phyloP scores from a whole-genome alignment of 2,113 vertebrate genomes.

The Lamprologus tigripictilis region DNA sequence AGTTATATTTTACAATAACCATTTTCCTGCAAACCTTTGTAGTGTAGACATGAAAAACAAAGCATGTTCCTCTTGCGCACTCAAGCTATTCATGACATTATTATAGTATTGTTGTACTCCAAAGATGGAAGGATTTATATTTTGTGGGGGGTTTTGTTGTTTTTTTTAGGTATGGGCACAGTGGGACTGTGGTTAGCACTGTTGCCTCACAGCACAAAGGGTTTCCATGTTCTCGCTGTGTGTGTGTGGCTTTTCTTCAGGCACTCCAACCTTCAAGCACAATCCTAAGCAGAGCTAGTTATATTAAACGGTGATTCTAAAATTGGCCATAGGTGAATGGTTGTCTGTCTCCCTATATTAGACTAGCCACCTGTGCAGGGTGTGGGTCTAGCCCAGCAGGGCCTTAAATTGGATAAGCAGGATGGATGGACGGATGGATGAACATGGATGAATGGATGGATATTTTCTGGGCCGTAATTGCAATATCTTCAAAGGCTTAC shows the following conservation, averaged over 20 bases:
- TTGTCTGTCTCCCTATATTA: not conserved
- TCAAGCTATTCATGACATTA: not conserved
- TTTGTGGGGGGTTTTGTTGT: accelerated
- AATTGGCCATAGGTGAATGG: not conserved
- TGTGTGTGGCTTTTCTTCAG: not conserved
- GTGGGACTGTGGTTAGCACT: not conserved
- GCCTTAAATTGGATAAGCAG: not conserved
- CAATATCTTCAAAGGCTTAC: not conserved
- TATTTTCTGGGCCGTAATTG: not conserved
- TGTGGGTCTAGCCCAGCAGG: not conserved
- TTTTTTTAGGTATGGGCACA: not conserved
- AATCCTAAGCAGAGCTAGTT: not conserved
- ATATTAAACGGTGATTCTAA: not conserved
- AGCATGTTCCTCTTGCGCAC: not conserved
- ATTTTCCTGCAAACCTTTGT: not conserved
- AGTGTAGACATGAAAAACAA: not conserved
- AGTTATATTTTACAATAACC: not conserved
- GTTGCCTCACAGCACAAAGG: not conserved
- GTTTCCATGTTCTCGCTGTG: not conserved
- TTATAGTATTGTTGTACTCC: not conserved
- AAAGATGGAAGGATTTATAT: not conserved
- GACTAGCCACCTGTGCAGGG: not conserved
- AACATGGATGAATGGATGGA: not conserved
- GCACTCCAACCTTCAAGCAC: not conserved
- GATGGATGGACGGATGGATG: not conserved